Conservation (phyloP, 1,140 invertebrate species). For the Rhagoletis zephyria region DNA sequence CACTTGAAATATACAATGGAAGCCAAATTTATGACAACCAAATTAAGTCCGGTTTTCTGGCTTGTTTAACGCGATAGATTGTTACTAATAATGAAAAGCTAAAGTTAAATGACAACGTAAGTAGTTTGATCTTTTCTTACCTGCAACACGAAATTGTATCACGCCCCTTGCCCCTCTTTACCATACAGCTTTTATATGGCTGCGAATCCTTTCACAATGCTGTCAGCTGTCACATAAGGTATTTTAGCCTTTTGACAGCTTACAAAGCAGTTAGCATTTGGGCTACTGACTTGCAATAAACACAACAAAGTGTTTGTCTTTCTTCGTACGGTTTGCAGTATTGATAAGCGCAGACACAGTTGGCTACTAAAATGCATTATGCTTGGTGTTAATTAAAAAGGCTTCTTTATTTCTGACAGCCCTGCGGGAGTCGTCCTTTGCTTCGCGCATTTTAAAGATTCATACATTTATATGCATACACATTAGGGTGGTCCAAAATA, state of each 20-base stretch:
- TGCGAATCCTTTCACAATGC: background rate
- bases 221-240: constrained; percentile 9
- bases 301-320: background rate
- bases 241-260: background rate
- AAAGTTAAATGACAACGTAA: background rate
- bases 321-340: background rate
- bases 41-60: background rate
- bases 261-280: background rate
- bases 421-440: background rate
- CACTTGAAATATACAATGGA: background rate
- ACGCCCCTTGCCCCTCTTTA: background rate
- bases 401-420: background rate
- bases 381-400: background rate
- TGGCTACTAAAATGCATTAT: background rate
- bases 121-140: background rate
- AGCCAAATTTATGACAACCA: background rate
- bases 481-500: too few relatives aligned
- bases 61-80: background rate
- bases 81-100: background rate
- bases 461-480: background rate
- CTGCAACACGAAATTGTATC: background rate
- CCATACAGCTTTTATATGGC: background rate
- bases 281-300: constrained; percentile 4
- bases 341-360: background rate
- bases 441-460: background rate